These are phyloP conservation scores for Tillus elongatus DNA, from an alignment of 2,888 invertebrate genomes.

Conservation along the genomic window DNA sequence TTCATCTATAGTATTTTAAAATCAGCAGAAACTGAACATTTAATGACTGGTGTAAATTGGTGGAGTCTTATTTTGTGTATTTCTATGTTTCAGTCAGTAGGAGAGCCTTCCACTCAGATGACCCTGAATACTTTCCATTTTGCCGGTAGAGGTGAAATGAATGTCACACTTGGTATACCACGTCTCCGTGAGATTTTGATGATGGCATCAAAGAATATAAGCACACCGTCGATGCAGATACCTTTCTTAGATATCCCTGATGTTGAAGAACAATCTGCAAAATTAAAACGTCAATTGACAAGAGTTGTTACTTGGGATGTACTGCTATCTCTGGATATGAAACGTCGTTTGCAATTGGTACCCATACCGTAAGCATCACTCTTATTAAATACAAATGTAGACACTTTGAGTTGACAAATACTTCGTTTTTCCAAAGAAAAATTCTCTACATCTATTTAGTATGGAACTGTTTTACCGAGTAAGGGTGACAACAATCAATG, in stretches of 20 bases:
- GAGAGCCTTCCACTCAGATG: slow-evolving; percentile 99
- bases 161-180: slow-evolving; percentile 99
- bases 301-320: slow-evolving; percentile 72
- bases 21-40: background rate
- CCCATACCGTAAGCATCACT: no score
- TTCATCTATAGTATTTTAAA: no score
- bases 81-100: slow-evolving; percentile 65
- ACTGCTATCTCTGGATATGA: no score
- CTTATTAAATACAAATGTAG: no score
- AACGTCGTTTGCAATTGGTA: no score
- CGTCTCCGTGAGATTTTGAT: slow-evolving; percentile 93
- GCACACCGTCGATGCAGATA: slow-evolving; percentile 94
- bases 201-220: slow-evolving; percentile 86
- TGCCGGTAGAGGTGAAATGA: slow-evolving; percentile 99
- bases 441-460: no score
- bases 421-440: no score
- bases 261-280: slow-evolving; percentile 52
- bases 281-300: slow-evolving; percentile 62
- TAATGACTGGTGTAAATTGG: background rate
- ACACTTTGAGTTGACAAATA: no score
- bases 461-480: no score
- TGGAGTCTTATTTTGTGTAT: background rate
- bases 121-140: slow-evolving; percentile 99
- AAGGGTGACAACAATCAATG: no score
- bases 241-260: slow-evolving; percentile 56